A percentile compares a stretch with the other conserved stretches of the same genome.
These are phyloP conservation scores for Capromys pilorides DNA, from an alignment of 2,797 vertebrate species.

Conservation along the genomic window DNA sequence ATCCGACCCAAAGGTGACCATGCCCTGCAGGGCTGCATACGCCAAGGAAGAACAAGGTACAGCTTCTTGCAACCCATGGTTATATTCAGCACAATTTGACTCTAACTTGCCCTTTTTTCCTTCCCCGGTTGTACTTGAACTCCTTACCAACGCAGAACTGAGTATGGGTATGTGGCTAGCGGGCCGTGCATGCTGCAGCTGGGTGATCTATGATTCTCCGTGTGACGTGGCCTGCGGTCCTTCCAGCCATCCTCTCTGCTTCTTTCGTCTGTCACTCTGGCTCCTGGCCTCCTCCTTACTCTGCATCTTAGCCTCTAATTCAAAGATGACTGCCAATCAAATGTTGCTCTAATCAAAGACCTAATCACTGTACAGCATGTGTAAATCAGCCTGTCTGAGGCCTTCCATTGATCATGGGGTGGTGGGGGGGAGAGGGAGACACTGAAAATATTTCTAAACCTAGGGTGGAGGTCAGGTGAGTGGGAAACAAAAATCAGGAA, in stretches of 20 bases:
- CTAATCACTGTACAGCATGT: slow-evolving; percentile 54
- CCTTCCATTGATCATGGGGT: slow-evolving; percentile 1
- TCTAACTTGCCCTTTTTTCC: slow-evolving; percentile 54
- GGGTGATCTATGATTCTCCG: slow-evolving; percentile 59
- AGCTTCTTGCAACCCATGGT: not conserved
- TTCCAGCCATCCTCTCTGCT: slow-evolving; percentile 50
- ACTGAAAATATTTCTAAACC: slow-evolving; percentile 24
- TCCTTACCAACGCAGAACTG: slow-evolving; percentile 60
- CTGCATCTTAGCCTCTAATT: slow-evolving; percentile 59
- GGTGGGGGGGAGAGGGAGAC: not conserved
- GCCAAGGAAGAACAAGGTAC: not conserved
- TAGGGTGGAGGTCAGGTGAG: slow-evolving; percentile 5
- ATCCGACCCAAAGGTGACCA: not conserved
- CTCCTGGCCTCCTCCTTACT: slow-evolving; percentile 9
- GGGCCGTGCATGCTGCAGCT: slow-evolving; percentile 45
- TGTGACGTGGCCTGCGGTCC: slow-evolving; percentile 7
- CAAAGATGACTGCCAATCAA: slow-evolving; percentile 74
- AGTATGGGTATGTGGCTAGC: slow-evolving; percentile 63
- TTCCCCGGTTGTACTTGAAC: slow-evolving; percentile 29
- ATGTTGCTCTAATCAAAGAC: slow-evolving; percentile 57
- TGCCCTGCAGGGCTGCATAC: not conserved
- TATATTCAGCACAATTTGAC: not conserved
- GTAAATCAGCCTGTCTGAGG: not conserved
- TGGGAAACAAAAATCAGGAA: not conserved
- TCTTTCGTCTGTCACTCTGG: slow-evolving; percentile 49